These are phyloP conservation scores for Tolypeutes matacus DNA, from an alignment of 2,797 vertebrate genomes.

Conservation along the genomic window DNA sequence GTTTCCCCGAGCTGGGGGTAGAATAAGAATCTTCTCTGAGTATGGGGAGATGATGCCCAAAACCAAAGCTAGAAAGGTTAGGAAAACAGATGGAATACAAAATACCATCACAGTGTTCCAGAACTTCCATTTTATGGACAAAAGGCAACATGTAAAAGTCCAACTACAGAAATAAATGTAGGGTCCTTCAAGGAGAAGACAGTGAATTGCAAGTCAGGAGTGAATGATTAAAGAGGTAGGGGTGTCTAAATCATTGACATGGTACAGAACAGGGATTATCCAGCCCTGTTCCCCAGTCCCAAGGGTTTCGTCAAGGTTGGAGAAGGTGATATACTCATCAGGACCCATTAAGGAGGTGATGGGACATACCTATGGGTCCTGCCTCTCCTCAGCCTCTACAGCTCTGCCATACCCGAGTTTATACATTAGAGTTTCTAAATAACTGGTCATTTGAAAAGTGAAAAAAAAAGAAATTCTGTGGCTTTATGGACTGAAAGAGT, in stretches of 20 bases:
- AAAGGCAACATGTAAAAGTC: neutral
- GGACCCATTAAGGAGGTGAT: neutral
- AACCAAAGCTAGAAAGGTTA: neutral
- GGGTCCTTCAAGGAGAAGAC: neutral
- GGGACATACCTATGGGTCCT: too few species aligned
- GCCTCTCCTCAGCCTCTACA: neutral
- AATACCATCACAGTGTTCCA: neutral
- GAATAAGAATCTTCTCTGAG: neutral
- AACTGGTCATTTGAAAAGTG: neutral
- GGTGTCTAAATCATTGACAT: neutral
- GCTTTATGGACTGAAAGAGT: neutral
- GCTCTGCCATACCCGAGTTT: neutral
- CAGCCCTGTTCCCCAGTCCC: neutral
- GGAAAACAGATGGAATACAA: neutral
- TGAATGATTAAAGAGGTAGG: neutral
- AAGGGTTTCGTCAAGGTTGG: neutral
- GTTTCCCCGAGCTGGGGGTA: neutral
- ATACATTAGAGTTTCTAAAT: neutral
- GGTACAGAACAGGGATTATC: neutral
- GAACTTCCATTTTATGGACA: neutral
- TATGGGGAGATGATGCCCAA: neutral
- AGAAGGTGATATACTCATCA: neutral
- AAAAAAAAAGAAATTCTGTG: neutral
- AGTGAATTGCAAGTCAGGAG: neutral
- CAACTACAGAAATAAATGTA: neutral